Conservation (phyloP, 2,113 vertebrate species). For the Dasypus novemcinctus region DNA sequence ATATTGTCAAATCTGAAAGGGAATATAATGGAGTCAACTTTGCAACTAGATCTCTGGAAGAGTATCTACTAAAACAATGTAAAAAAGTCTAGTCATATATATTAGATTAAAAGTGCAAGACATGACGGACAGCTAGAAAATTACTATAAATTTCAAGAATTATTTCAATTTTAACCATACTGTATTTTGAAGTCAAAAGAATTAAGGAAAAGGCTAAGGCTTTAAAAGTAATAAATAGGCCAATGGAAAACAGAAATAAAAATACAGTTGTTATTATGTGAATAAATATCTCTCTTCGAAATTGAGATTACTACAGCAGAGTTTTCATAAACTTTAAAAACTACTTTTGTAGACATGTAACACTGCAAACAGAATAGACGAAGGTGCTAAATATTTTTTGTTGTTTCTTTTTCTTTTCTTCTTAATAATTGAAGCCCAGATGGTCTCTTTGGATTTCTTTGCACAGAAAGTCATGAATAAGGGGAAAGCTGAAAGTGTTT, state of each 20-base stretch:
- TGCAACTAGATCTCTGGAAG: background rate
- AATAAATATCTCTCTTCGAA: background rate
- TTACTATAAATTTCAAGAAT: background rate
- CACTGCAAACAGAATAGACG: background rate
- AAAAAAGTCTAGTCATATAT: background rate
- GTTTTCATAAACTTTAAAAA: background rate
- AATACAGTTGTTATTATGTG: background rate
- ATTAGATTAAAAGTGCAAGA: background rate
- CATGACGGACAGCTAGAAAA: background rate
- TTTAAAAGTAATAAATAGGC: background rate
- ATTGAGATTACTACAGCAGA: constrained; percentile 11
- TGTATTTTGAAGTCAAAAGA: constrained; percentile 15
- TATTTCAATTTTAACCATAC: background rate
- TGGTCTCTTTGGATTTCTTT: background rate
- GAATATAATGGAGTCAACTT: background rate
- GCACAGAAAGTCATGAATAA: constrained; percentile 44
- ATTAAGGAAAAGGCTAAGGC: background rate
- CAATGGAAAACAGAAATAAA: background rate
- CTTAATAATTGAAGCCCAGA: background rate
- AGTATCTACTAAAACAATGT: background rate
- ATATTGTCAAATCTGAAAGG: background rate
- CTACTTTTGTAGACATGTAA: background rate
- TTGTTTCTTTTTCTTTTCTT: background rate
- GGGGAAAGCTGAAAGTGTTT: constrained; percentile 52
- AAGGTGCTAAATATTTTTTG: background rate